Conservation (phyloP, 2,797 vertebrate species). For the Eulemur albifrons region DNA sequence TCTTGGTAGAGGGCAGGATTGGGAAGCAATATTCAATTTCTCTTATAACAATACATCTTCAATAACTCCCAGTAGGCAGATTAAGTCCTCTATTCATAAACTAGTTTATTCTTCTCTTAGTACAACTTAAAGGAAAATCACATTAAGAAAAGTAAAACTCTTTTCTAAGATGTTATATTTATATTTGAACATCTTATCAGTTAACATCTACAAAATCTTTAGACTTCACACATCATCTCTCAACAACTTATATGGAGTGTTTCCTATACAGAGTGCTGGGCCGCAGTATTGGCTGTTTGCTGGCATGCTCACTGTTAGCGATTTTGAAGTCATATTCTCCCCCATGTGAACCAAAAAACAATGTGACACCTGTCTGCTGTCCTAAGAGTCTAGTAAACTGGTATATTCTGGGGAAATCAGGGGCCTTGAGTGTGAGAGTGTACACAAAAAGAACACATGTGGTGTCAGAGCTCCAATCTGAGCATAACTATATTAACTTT, state of each 20-base stretch:
- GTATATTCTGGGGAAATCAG: not conserved
- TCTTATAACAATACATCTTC: not conserved
- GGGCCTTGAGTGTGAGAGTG: not conserved
- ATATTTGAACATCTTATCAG: not conserved
- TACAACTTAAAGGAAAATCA: not conserved
- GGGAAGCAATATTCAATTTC: not conserved
- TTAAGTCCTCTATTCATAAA: not conserved
- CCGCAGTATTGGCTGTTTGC: not conserved
- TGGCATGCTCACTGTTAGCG: fast-evolving
- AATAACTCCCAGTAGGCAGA: not conserved
- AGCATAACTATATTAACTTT: not conserved
- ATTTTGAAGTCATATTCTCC: not conserved
- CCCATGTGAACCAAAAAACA: not conserved
- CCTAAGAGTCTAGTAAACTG: not conserved
- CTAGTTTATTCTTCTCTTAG: not conserved
- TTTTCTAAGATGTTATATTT: not conserved
- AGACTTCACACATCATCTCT: not conserved
- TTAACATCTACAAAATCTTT: not conserved
- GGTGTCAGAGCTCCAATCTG: not conserved
- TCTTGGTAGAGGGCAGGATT: not conserved
- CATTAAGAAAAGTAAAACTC: not conserved
- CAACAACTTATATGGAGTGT: not conserved
- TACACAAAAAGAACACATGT: not conserved
- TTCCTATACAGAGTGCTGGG: not conserved
- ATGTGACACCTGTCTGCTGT: not conserved